These are phyloP conservation scores for Macrocentrus cingulum DNA, from an alignment of 1,140 invertebrate genomes.

Conservation along the genomic window DNA sequence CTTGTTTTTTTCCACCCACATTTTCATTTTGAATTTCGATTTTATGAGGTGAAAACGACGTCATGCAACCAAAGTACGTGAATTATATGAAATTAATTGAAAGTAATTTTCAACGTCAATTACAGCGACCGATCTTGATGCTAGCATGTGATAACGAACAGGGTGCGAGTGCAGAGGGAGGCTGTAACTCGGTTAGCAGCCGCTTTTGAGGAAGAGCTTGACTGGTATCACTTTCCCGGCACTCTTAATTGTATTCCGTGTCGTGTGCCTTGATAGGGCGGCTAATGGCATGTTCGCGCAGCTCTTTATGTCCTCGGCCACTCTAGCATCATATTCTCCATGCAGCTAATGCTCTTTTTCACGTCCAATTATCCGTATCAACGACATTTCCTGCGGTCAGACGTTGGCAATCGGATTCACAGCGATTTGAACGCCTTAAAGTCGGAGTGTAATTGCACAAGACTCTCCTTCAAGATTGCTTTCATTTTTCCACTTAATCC, in stretches of 20 bases:
- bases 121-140: constrained; percentile 23
- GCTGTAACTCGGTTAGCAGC: constrained; percentile 45
- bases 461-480: too few species aligned
- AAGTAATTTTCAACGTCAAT: constrained; percentile 1
- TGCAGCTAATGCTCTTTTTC: too few species aligned
- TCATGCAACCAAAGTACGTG: constrained; percentile 18
- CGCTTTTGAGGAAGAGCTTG: constrained; percentile 51
- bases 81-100: constrained; percentile 19
- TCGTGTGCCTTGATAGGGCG: constrained; percentile 42
- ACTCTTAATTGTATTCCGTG: constrained; percentile 51
- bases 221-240: constrained; percentile 46
- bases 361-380: too few species aligned
- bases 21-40: too few species aligned
- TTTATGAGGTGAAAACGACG: too few species aligned
- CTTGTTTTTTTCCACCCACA: too few species aligned
- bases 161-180: not conserved
- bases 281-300: constrained; percentile 44
- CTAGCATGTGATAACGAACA: not conserved
- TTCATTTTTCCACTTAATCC: too few species aligned
- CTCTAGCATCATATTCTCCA: not conserved
- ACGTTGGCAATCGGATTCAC: too few species aligned
- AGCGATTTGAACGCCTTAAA: too few species aligned
- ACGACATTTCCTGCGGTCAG: too few species aligned
- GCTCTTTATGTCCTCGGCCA: not conserved
- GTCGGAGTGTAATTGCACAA: too few species aligned